Evolutionary conservation across 1,140 invertebrate species (phyloP).

Genomic region (Bombus confusus): DNA sequence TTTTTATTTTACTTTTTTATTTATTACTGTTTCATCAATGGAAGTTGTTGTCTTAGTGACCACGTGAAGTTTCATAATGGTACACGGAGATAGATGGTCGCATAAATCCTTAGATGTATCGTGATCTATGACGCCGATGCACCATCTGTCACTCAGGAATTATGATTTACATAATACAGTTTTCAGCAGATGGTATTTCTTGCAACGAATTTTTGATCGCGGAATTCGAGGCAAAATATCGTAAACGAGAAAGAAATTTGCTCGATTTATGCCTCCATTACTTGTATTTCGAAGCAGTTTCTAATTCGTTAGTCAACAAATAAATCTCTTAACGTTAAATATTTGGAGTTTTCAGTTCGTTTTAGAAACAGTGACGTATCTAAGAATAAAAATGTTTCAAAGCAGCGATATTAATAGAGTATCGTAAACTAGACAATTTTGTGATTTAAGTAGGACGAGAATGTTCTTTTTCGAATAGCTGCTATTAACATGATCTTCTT

Average conservation of each 20-base stretch:
- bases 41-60: neutral
- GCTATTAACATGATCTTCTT: neutral
- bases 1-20: neutral
- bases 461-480: neutral
- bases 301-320: neutral
- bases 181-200: constrained; percentile 23
- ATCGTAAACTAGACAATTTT: neutral
- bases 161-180: constrained; percentile 44
- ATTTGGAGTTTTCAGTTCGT: neutral
- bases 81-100: constrained; percentile 19
- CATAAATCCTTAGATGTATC: constrained; percentile 33
- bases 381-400: neutral
- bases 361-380: neutral
- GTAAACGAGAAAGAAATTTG: neutral
- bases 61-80: constrained; percentile 32
- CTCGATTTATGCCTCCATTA: neutral
- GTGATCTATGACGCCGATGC: constrained; percentile 33
- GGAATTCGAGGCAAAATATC: neutral
- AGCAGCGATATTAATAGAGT: neutral
- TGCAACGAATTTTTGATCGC: neutral
- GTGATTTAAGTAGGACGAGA: neutral
- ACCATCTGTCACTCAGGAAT: constrained; percentile 38
- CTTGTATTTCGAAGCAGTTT: neutral
- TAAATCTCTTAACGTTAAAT: neutral
- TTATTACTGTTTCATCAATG: neutral